Evolutionary conservation across 2,797 vertebrate genomes (phyloP), one percentile per base, ranked within the genome.

Genomic region (Notoglanidium macrostoma): DNA sequence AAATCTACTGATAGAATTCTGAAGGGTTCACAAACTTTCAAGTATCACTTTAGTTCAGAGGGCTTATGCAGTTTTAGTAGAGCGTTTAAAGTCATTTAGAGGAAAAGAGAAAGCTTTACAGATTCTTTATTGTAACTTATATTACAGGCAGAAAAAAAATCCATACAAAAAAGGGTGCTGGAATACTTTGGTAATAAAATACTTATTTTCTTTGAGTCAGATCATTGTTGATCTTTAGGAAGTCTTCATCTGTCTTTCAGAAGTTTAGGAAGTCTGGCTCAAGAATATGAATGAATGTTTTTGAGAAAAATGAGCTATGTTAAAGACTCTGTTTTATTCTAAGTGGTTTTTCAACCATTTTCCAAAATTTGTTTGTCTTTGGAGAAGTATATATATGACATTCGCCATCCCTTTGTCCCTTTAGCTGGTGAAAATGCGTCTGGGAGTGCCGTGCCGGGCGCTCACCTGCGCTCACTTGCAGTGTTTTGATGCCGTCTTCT

Each of bases 401-500:
- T 40, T 40, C 84, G 26, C 54, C 9, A 65, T 35, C 2, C 29
- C 2, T 21, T 3, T 83, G 26, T 83, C 21, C 5, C n/a, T 11
- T 29, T 95, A 99, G 98, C 94, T 99, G 93, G 98, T 99, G 91
- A 99, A 99, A 95, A 99, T 99, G 98, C 96, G 98, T 9, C 95
- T 99, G 17, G 97, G 97, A 0, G 98, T 99, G 40, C 98, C 98
- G 0, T 99, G 98, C 93, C 97, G 98, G 83, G 98, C 98, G 0
- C 95, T 99, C 93, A 98, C 97, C 85, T 99, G 98, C 0, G 98
- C 98, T 1, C 98, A 99, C 87, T 96, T 99, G 89, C 98, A 99
- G 94, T 99, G 98, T 95, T 99, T 99, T 92, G 98, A 99, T 10
- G 98, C 98, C 0, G 98, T 99, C 89, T 99, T 99, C 94, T 99